phyloP scores from a whole-genome alignment of 2,888 invertebrate species.

The Hipparchia sbordonii region DNA sequence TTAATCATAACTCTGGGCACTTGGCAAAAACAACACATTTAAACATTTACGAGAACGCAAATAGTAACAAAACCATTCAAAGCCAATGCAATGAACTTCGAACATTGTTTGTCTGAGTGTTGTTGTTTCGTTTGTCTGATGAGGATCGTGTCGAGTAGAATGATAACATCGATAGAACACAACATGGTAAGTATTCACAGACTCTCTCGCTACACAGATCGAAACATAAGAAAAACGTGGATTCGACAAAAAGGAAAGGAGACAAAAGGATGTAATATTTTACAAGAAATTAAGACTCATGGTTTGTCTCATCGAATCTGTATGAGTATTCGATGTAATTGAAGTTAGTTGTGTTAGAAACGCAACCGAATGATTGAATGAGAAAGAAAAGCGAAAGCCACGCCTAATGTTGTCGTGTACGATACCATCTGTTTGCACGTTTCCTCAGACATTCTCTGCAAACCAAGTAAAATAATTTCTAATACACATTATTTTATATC shows the following conservation, averaged over 20 bases:
- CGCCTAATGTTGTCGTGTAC: slow-evolving; percentile 77
- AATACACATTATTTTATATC: slow-evolving; percentile 57
- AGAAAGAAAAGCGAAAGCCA: slow-evolving; percentile 81
- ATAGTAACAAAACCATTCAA: slow-evolving; percentile 70
- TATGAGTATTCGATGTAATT: slow-evolving; percentile 59
- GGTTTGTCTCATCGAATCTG: slow-evolving; percentile 62
- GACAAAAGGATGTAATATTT: slow-evolving; percentile 46
- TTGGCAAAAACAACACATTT: slow-evolving; percentile 46
- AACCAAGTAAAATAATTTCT: slow-evolving; percentile 83
- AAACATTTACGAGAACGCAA: slow-evolving; percentile 54
- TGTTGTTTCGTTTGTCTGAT: slow-evolving; percentile 36
- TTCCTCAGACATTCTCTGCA: slow-evolving; percentile 93
- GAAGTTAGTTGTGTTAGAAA: slow-evolving; percentile 79
- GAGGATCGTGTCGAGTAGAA: slow-evolving; percentile 53
- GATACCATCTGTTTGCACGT: slow-evolving; percentile 92
- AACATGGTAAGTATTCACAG: slow-evolving; percentile 69
- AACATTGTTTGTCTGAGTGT: slow-evolving; percentile 35
- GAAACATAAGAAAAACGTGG: slow-evolving; percentile 69
- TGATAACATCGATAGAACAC: slow-evolving; percentile 73
- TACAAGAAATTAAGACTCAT: slow-evolving; percentile 53
- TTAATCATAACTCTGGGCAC: slow-evolving; percentile 29
- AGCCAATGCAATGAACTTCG: slow-evolving; percentile 68
- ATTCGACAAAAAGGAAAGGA: slow-evolving; percentile 53
- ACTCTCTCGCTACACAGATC: slow-evolving; percentile 72
- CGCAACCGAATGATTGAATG: slow-evolving; percentile 77